A percentile compares a stretch with the other conserved stretches of the same genome.
phyloP scores from a whole-genome alignment of 2,113 vertebrate species.

The Pedetes capensis region DNA sequence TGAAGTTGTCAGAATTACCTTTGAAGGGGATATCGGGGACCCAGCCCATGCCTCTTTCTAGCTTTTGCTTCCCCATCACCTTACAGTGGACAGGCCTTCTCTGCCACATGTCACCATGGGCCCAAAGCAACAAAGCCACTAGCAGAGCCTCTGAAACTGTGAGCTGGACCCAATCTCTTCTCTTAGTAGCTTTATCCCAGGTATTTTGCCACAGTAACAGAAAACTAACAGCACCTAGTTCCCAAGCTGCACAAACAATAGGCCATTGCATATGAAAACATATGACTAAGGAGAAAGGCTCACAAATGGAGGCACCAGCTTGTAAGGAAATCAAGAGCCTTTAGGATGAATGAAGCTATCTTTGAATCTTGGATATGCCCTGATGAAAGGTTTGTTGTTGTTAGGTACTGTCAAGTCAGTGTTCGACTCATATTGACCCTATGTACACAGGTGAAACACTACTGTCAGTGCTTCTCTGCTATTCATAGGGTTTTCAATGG shows the following conservation, averaged over 20 bases:
- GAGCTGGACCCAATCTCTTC: not conserved
- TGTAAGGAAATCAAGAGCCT: not conserved
- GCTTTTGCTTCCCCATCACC: not conserved
- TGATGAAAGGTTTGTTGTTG: too few species aligned
- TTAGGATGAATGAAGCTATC: not conserved
- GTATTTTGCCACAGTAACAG: not conserved
- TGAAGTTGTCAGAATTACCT: not conserved
- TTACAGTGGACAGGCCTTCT: not conserved
- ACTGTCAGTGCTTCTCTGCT: too few species aligned
- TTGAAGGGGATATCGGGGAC: not conserved
- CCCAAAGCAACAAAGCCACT: not conserved
- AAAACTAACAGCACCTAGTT: not conserved
- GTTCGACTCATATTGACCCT: too few species aligned
- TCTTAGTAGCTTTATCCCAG: not conserved
- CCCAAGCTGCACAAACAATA: not conserved
- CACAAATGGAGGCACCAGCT: fast-evolving
- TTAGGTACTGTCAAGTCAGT: too few species aligned
- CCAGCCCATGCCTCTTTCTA: too few species aligned
- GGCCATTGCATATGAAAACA: fast-evolving
- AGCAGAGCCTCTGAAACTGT: not conserved
- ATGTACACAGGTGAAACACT: not conserved
- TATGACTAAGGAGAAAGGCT: not conserved
- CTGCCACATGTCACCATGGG: not conserved
- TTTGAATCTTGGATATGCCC: not conserved
- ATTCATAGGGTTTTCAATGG: too few species aligned